Evolutionary conservation across 1,140 invertebrate genomes (phyloP).

Genomic region (Aphis craccivora): DNA sequence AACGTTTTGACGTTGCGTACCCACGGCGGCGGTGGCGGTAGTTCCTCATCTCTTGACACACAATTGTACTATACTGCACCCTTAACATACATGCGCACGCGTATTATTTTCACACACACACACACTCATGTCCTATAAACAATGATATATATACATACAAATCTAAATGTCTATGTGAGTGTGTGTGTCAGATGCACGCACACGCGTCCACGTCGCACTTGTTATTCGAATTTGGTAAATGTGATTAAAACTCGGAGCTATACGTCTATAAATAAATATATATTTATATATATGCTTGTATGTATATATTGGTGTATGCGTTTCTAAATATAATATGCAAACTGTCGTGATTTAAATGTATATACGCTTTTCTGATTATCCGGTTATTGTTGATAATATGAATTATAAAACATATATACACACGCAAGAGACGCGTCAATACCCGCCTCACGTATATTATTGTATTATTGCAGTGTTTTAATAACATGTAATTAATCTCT

Average conservation of each 20-base stretch:
- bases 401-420: neutral
- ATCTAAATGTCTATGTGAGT: neutral
- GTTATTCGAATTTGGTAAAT: slow-evolving; percentile 44
- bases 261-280: neutral
- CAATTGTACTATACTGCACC: slow-evolving; percentile 29
- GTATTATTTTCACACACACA: slow-evolving; percentile 32
- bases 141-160: too few relatives aligned
- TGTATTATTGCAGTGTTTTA: too few relatives aligned
- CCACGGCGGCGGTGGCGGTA: neutral
- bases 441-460: neutral
- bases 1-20: slow-evolving; percentile 55
- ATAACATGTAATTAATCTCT: too few relatives aligned
- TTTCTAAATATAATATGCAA: neutral
- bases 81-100: neutral
- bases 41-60: slow-evolving; percentile 55
- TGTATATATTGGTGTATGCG: neutral
- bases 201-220: neutral
- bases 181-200: neutral
- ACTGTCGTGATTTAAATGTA: neutral
- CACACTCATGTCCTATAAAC: neutral
- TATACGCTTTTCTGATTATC: neutral
- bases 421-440: neutral
- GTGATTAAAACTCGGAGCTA: slow-evolving; percentile 35
- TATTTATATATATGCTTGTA: neutral
- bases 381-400: neutral